These are phyloP conservation scores for Drosophila glabriapex DNA, from an alignment of 2,888 invertebrate species.

Conservation along the genomic window DNA sequence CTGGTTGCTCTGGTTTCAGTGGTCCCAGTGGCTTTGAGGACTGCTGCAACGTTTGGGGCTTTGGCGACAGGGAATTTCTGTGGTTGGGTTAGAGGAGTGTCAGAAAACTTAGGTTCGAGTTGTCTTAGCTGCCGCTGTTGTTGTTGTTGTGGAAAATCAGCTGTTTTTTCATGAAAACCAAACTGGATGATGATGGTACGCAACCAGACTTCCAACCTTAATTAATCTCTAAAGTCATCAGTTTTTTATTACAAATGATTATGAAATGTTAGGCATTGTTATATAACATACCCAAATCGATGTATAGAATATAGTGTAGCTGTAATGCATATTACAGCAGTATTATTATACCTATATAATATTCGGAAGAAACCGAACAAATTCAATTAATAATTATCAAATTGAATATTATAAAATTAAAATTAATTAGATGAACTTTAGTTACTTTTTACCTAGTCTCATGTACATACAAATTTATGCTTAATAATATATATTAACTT, in stretches of 20 bases:
- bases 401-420: not conserved
- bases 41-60: constrained; percentile 19
- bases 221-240: not conserved
- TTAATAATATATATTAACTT: not conserved
- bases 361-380: not conserved
- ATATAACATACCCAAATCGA: not conserved
- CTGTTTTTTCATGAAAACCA: constrained; percentile 7
- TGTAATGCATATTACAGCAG: not conserved
- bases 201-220: not conserved
- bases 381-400: not conserved
- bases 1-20: constrained; percentile 59
- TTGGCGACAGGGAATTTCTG: constrained; percentile 10
- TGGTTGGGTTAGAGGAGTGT: not conserved
- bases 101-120: not conserved
- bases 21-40: constrained; percentile 48
- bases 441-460: not conserved
- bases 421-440: not conserved
- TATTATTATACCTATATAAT: not conserved
- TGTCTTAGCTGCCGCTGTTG: constrained; percentile 9
- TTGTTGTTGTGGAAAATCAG: constrained; percentile 10
- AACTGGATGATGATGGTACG: not conserved
- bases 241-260: not conserved
- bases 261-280: not conserved
- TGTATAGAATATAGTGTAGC: not conserved
- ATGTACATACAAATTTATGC: not conserved